Conservation (phyloP, 2,113 vertebrate genomes). For the Otolemur garnettii region DNA sequence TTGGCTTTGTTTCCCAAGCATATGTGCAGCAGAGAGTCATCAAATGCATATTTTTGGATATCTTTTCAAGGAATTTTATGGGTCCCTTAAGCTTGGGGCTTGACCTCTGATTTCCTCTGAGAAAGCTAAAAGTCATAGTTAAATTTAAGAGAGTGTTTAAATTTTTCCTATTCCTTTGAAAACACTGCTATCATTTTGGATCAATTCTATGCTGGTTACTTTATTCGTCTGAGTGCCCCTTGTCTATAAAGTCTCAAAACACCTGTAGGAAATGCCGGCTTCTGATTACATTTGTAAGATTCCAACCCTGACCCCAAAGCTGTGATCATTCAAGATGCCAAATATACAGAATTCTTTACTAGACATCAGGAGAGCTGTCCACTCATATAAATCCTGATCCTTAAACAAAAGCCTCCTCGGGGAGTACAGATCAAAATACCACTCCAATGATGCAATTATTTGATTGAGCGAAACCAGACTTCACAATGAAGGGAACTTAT, state of each 20-base stretch:
- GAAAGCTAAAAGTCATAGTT: conserved; percentile 54
- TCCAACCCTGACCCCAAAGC: conserved; percentile 76
- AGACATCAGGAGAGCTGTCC: conserved; percentile 60
- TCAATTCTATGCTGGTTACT: conserved; percentile 46
- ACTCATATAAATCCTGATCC: conserved; percentile 67
- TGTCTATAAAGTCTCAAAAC: conserved; percentile 64
- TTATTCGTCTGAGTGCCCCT: conserved; percentile 38
- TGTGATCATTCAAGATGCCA: conserved; percentile 71
- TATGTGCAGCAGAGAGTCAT: not conserved
- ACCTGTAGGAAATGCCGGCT: conserved; percentile 65
- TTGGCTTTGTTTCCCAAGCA: not conserved
- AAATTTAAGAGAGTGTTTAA: conserved; percentile 62
- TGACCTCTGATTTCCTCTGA: conserved; percentile 59
- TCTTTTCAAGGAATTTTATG: conserved; percentile 56
- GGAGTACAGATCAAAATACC: conserved; percentile 70
- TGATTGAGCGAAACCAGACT: conserved; percentile 70
- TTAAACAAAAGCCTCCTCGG: conserved; percentile 74
- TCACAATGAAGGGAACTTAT: not conserved
- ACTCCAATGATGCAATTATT: conserved; percentile 49
- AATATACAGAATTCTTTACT: conserved; percentile 68
- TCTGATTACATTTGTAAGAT: conserved; percentile 76
- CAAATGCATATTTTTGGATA: not conserved
- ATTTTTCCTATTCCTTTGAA: conserved; percentile 56
- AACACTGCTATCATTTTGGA: conserved; percentile 63
- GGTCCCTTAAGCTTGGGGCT: not conserved